These are phyloP conservation scores for Orestias chungarensis DNA, from an alignment of 2,797 vertebrate genomes.

Conservation along the genomic window DNA sequence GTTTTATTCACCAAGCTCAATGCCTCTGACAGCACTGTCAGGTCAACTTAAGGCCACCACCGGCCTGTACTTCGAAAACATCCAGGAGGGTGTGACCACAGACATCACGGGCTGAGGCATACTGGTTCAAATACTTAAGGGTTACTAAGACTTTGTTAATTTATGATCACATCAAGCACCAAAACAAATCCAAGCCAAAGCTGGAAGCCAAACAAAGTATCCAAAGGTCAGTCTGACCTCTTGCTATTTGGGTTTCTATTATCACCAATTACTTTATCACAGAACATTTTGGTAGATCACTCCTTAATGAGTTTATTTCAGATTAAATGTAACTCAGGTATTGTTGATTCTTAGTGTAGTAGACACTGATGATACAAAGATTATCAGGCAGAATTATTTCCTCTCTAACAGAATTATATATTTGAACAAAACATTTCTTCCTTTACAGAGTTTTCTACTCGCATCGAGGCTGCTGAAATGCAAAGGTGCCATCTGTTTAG, in stretches of 20 bases:
- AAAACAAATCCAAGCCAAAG: constrained; percentile 6
- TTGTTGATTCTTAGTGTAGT: background rate
- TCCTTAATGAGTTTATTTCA: background rate
- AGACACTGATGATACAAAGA: no score
- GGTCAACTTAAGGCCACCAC: constrained; percentile 73
- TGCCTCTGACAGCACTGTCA: constrained; percentile 56
- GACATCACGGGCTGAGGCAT: constrained; percentile 21
- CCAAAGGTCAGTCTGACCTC: background rate
- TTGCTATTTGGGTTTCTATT: background rate
- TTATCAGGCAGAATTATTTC: background rate
- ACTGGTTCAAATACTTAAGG: constrained; percentile 1
- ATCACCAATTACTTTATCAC: background rate
- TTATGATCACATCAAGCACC: constrained; percentile 36
- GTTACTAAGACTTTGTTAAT: constrained; percentile 21
- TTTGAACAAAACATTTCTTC: background rate
- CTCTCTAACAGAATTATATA: background rate
- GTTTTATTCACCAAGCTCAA: constrained; percentile 65
- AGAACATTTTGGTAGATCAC: background rate
- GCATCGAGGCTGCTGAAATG: no score
- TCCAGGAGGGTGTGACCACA: constrained; percentile 25
- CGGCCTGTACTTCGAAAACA: constrained; percentile 42
- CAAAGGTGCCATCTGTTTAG: no score
- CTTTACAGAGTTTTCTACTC: no score
- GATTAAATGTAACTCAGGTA: no score
- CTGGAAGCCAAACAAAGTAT: background rate